Percentiles rank a stretch among this genome's conserved stretches.
These are phyloP conservation scores for Temnothorax unifasciatus DNA, from an alignment of 2,888 invertebrate genomes.

Conservation along the genomic window DNA sequence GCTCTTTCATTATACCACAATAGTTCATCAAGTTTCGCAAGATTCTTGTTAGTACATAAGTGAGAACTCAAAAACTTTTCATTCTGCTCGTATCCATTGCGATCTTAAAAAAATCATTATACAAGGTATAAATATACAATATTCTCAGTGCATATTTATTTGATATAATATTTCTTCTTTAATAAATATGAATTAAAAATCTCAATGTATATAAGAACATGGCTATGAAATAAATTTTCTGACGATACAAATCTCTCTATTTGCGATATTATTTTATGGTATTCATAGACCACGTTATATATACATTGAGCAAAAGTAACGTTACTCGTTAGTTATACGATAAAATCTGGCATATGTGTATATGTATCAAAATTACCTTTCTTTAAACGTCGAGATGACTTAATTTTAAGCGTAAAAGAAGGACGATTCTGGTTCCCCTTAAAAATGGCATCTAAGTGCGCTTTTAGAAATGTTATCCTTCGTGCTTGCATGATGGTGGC, in stretches of 20 bases:
- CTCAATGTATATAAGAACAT: neutral
- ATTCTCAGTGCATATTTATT: conserved; percentile 4
- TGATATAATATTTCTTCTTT: neutral
- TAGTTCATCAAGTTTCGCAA: conserved; percentile 89
- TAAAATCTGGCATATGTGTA: conserved; percentile 12
- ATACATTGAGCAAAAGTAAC: neutral
- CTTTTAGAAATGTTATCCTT: conserved; percentile 91
- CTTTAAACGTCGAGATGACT: conserved; percentile 67
- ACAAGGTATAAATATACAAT: neutral
- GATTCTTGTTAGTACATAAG: conserved; percentile 87
- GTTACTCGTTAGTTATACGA: conserved; percentile 14
- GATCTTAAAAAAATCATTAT: conserved; percentile 26
- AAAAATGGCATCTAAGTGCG: conserved; percentile 88
- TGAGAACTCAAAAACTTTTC: conserved; percentile 86
- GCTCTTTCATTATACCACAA: conserved; percentile 87
- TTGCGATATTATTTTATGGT: conserved; percentile 17
- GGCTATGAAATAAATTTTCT: conserved; percentile 6
- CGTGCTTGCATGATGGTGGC: conserved; percentile 94
- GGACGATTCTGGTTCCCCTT: conserved; percentile 75
- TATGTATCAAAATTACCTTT: conserved; percentile 77
- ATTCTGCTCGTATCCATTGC: conserved; percentile 42
- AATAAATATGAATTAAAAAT: neutral
- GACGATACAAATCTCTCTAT: neutral
- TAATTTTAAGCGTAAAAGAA: conserved; percentile 82
- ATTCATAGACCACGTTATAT: neutral